Evolutionary conservation across 2,797 vertebrate genomes (phyloP), one percentile per base, ranked within the genome.

Genomic region (Lophotriccus pileatus): DNA sequence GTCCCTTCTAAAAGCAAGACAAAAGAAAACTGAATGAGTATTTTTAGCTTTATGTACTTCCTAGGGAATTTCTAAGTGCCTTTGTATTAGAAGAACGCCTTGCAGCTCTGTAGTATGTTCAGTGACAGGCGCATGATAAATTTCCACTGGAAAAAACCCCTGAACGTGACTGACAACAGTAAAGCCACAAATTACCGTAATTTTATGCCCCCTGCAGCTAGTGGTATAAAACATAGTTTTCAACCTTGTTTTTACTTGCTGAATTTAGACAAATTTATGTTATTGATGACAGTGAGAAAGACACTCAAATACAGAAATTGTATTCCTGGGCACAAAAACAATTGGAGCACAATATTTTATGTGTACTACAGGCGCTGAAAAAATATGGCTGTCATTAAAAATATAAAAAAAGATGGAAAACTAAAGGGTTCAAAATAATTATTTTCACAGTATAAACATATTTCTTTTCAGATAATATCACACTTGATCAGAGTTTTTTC

Each of bases 161-260:
- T 50, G 68, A 85, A 72, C 93, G 18, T 80, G 93, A 96, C 80
- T 97, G 96, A 96, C 96, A 97, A 95, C 50, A 97, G 95, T 68
- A 96, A 96, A 97, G 94, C 75, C 74, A 97, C 89, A 97, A 97
- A 98, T 98, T 97, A 98, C 97, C 78, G 55, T 97, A 97, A 98
- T 98, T 98, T 95, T 94, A 96, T 96, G 96, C 96, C 96, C 94
- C 97, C 98, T 91, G 95, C 93, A 73, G 97, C 94, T 97, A 91
- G 81, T 89, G 95, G 95, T 96, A 94, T 84, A 60, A 96, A 96
- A 94, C 93, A 91, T 50, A 93, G 84, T 96, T 97, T 96, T 92
- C 95, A 97, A 96, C 90, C 95, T 97, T 97, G 97, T 97, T 97
- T 97, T 96, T 84, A 95, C 92, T 96, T 96, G 92, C 32, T 97